Evolutionary conservation across 1,140 invertebrate species (phyloP).

Genomic region (Brachionus rubens): DNA sequence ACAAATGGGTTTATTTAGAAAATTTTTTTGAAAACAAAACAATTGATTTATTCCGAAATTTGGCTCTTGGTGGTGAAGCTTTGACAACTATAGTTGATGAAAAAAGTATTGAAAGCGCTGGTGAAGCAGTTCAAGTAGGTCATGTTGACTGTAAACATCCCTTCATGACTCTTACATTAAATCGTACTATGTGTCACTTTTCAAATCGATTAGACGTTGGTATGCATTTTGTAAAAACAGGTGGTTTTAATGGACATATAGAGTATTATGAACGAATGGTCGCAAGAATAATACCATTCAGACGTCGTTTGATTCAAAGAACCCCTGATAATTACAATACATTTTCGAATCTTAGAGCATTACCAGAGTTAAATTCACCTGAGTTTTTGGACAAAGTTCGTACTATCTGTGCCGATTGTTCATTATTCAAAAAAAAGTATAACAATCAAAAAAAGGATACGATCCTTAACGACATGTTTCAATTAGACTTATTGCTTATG

Average conservation of each 20-base stretch:
- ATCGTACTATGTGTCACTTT: constrained; percentile 36
- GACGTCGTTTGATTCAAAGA: constrained; percentile 15
- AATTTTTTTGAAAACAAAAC: constrained; percentile 36
- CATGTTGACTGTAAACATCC: constrained; percentile 35
- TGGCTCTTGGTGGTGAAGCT: constrained; percentile 14
- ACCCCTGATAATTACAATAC: not conserved
- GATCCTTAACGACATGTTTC: constrained; percentile 22
- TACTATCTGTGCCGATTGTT: constrained; percentile 9
- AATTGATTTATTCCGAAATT: constrained; percentile 4
- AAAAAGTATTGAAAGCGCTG: constrained; percentile 8
- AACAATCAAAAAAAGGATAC: not conserved
- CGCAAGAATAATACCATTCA: constrained; percentile 30
- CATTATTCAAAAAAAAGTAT: constrained; percentile 1
- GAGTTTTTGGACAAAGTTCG: constrained; percentile 2
- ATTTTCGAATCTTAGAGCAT: not conserved
- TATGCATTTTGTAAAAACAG: constrained; percentile 40
- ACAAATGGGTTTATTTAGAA: constrained; percentile 39
- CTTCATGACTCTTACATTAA: constrained; percentile 34
- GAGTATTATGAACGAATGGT: constrained; percentile 37
- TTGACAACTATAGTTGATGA: constrained; percentile 29
- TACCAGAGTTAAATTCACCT: not conserved
- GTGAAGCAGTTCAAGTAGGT: constrained; percentile 20
- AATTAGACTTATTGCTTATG: constrained; percentile 29
- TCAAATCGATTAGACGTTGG: constrained; percentile 38
- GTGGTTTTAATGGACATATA: constrained; percentile 36